Evolutionary conservation across 2,113 vertebrate species (phyloP), one percentile per base, ranked within the genome.

Genomic region (Cottus gobio): DNA sequence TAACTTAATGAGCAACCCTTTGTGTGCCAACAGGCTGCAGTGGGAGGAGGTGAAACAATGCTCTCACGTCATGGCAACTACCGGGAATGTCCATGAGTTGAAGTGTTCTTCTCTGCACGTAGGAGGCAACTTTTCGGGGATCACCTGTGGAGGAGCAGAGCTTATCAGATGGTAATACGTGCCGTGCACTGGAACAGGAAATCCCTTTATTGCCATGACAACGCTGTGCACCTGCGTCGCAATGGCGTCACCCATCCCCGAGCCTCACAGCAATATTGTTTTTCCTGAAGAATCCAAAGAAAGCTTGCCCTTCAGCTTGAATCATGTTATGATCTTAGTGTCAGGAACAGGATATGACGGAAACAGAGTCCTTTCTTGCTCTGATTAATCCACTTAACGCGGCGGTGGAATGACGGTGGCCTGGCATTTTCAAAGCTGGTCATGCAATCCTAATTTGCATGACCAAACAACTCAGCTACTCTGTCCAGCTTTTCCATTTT

Each of bases 211-310:
- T 4, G 11, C 50, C 67, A 70, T 70, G 90, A 67, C 85, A 87
- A 92, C 83, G 0, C 34, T 16, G 7, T 81, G 74, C 54, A 90
- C 85, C 85, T 92, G 78, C 87, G 89, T 93, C 30, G 74, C 75
- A 82, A 85, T 87, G 90, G 83, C 90, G 87, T 93, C 93, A 94
- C 42, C 54, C 57, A 1, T 64, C 89, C 88, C 89, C 61, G 58
- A 85, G 89, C 36, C 75, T 50, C 87, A 83, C 18, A 87, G 89
- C 88, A 87, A 90, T 90, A 87, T 26, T 61, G 30, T 34, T 67
- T 64, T 34, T 11, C 28, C 50, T 28, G 70, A 65, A 79, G 85
- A 64, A 26, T 80, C n/a, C 70, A 76, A 81, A 22, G 71, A 67
- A 80, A 74, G 37, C 0, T 77, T 62, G 73, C 28, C 74, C 83